Evolutionary conservation across 2,888 invertebrate species (phyloP).

Genomic region (Lithophane ornitopus): DNA sequence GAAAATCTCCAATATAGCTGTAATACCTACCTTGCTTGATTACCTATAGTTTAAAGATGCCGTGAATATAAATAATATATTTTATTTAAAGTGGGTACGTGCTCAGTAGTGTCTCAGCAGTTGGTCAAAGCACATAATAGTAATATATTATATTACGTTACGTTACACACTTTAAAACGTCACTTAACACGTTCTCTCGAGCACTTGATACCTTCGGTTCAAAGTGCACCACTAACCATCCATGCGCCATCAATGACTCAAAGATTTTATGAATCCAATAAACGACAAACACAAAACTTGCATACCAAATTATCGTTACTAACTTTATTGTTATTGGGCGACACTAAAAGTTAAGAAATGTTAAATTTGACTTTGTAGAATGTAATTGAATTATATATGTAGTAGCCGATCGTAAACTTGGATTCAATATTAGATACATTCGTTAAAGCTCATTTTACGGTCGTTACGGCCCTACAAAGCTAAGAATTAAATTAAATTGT

Average conservation of each 20-base stretch:
- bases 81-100: slow-evolving; percentile 22
- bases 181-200: slow-evolving; percentile 38
- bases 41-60: not conserved
- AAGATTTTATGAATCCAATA: slow-evolving; percentile 54
- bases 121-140: slow-evolving; percentile 18
- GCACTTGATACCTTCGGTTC: slow-evolving; percentile 28
- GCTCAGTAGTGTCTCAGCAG: slow-evolving; percentile 9
- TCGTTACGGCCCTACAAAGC: slow-evolving; percentile 48
- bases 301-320: slow-evolving; percentile 33
- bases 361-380: slow-evolving; percentile 46
- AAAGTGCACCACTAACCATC: slow-evolving; percentile 26
- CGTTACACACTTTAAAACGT: slow-evolving; percentile 18
- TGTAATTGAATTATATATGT: slow-evolving; percentile 57
- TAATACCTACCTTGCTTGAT: not conserved
- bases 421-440: slow-evolving; percentile 43
- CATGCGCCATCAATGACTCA: slow-evolving; percentile 24
- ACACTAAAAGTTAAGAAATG: slow-evolving; percentile 50
- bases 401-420: slow-evolving; percentile 51
- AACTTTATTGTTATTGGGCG: slow-evolving; percentile 56
- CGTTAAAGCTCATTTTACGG: slow-evolving; percentile 47
- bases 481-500: slow-evolving; percentile 53
- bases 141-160: slow-evolving; percentile 31
- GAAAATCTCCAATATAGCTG: not conserved
- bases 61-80: slow-evolving; percentile 28
- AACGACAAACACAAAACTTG: slow-evolving; percentile 43